Conservation (phyloP, 2,888 invertebrate species). For the Dexiosoma caninum region DNA sequence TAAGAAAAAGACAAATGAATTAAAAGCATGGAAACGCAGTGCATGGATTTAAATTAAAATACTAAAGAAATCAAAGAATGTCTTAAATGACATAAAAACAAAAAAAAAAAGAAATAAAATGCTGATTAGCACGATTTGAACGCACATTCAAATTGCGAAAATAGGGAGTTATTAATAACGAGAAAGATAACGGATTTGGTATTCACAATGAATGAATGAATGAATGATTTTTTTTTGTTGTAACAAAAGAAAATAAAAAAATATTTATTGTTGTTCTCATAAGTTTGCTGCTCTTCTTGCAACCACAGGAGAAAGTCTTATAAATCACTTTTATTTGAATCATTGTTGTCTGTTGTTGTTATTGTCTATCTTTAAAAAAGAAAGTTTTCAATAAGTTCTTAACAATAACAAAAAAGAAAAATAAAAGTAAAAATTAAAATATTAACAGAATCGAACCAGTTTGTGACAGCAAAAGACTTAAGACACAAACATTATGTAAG, state of each 20-base stretch:
- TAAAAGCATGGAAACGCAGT: background rate
- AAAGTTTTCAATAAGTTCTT: conserved; percentile 42
- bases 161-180: background rate
- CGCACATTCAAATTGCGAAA: background rate
- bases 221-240: conserved; percentile 24
- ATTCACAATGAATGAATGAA: conserved; percentile 6
- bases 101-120: conserved; percentile 32
- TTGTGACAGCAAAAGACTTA: conserved; percentile 67
- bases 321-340: conserved; percentile 24
- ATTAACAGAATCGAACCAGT: background rate
- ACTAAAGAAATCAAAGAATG: background rate
- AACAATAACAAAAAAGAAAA: background rate
- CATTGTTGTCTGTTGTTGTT: background rate
- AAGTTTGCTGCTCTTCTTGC: background rate
- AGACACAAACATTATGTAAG: conserved; percentile 64
- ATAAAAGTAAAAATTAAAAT: background rate
- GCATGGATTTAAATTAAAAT: conserved; percentile 2
- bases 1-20: background rate
- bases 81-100: background rate
- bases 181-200: conserved; percentile 22
- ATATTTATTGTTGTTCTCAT: background rate
- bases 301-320: conserved; percentile 62
- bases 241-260: conserved; percentile 27
- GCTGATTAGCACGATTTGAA: conserved; percentile 17
- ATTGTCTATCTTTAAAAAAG: conserved; percentile 27